Evolutionary conservation across 2,888 invertebrate species (phyloP).

Genomic region (Nomada ruficornis): DNA sequence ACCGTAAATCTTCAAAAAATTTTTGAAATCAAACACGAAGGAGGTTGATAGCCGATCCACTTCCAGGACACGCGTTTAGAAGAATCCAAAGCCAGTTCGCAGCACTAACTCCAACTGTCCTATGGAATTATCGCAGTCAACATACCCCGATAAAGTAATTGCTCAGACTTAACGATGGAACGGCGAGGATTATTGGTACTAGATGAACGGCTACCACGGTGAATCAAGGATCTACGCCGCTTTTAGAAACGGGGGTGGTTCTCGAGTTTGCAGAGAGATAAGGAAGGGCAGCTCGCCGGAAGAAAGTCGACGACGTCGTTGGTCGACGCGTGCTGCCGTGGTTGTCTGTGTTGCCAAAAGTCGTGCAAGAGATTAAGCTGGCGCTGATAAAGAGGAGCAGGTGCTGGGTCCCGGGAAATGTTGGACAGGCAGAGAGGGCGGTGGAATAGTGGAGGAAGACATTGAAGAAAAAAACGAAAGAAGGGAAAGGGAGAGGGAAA

Average conservation of each 20-base stretch:
- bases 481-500: constrained; percentile 6
- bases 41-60: not conserved
- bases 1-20: not conserved
- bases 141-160: constrained; percentile 34
- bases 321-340: constrained; percentile 41
- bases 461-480: constrained; percentile 9
- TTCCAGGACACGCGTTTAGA: constrained; percentile 6
- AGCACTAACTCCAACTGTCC: constrained; percentile 17
- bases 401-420: constrained; percentile 42
- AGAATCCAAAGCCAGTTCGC: not conserved
- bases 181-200: constrained; percentile 49
- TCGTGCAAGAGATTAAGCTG: constrained; percentile 69
- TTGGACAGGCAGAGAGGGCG: not conserved
- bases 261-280: constrained; percentile 49
- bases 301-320: constrained; percentile 38
- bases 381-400: constrained; percentile 64
- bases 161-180: constrained; percentile 37
- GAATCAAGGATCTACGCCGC: constrained; percentile 46
- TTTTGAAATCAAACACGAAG: not conserved
- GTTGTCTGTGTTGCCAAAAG: constrained; percentile 54
- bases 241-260: constrained; percentile 37
- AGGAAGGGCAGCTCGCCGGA: constrained; percentile 41
- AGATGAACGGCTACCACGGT: constrained; percentile 39
- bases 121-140: constrained; percentile 24
- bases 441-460: constrained; percentile 10